Conservation (phyloP, 2,797 vertebrate species). For the Paedocypris micromegethes region DNA sequence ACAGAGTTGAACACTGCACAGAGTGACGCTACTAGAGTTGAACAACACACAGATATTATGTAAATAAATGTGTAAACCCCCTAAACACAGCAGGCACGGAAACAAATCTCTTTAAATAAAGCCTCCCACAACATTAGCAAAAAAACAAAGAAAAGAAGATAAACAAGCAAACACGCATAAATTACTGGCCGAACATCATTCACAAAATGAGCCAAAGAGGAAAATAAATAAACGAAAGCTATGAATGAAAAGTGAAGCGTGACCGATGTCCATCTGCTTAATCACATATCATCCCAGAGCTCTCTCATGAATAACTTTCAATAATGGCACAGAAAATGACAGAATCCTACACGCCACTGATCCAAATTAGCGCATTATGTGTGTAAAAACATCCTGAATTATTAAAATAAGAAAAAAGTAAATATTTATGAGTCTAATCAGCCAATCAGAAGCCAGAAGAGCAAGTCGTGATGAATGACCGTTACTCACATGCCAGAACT, state of each 20-base stretch:
- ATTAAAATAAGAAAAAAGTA: too few species aligned
- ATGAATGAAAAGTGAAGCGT: constrained; percentile 10
- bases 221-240: not conserved
- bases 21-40: too few species aligned
- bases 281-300: constrained; percentile 8
- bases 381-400: too few species aligned
- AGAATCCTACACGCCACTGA: too few species aligned
- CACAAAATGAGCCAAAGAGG: constrained; percentile 8
- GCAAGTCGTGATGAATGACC: constrained; percentile 21
- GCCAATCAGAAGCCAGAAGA: constrained; percentile 19
- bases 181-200: not conserved
- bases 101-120: constrained; percentile 9
- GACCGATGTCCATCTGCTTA: constrained; percentile 4
- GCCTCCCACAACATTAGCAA: not conserved
- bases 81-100: not conserved
- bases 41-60: too few species aligned
- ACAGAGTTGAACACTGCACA: too few species aligned
- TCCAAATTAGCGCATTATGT: too few species aligned
- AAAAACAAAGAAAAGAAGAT: not conserved
- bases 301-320: constrained; percentile 18
- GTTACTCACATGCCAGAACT: constrained; percentile 24
- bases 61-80: too few species aligned
- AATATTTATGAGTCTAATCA: constrained; percentile 1
- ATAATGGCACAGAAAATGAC: constrained; percentile 12
- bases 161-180: not conserved